Evolutionary conservation across 2,797 vertebrate species (phyloP), one percentile per base, ranked within the genome.

Genomic region (Pterois miles): DNA sequence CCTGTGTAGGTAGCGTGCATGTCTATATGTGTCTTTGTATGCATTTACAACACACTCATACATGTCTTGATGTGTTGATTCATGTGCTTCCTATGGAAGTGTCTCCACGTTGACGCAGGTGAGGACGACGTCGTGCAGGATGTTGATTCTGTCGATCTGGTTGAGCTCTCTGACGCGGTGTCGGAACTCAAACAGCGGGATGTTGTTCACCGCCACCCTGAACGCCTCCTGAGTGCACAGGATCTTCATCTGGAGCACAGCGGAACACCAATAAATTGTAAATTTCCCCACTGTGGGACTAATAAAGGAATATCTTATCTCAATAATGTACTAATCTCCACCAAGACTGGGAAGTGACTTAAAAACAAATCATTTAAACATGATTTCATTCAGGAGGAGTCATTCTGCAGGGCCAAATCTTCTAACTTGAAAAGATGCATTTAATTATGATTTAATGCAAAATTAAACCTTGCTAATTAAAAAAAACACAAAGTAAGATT

Each of bases 171-270:
- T 90, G 88, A 97, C 78, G 1, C 97, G 95, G 91, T 97, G 96
- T 64, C 81, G 87, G 88, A 96, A 99, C 92, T 98, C 96, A 82
- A 97, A 93, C 88, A 97, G 14, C 7, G 96, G 96, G 13, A 95
- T 93, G 3, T 97, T 96, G 2, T 98, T 96, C 68, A 97, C 96
- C 0, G 95, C 96, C 65, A 99, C 95, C 89, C 96, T 96, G 91
- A 97, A 97, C n/a, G 95, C 86, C n/a, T 89, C 93, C 1, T 85
- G 78, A 1, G 91, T 93, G 88, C 94, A 94, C 75, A 96, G 87
- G 90, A 96, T 94, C 92, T 96, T 96, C 93, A 96, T 96, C 96
- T 96, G 86, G 58, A 89, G 87, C 58, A 88, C 25, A 81, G 72
- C 13, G 76, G 16, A 66, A 20, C 3, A 60, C 0, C 3, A 36